phyloP scores from a whole-genome alignment of 2,797 vertebrate genomes.

The Prionace glauca region DNA sequence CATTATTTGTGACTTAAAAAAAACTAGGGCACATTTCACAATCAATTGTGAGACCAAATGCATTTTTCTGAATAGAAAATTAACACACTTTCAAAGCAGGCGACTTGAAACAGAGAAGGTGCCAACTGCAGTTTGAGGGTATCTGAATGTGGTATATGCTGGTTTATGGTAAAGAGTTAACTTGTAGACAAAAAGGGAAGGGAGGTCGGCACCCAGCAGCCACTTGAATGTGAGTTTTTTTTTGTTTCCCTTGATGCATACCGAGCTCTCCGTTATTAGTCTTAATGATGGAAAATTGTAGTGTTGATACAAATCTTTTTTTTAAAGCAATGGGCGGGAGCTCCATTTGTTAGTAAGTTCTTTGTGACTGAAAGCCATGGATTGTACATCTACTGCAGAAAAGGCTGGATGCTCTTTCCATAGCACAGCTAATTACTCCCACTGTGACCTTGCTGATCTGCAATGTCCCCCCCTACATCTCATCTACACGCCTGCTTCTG shows the following conservation, averaged over 20 bases:
- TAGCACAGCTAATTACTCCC: conserved; percentile 99
- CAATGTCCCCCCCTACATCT: conserved; percentile 96
- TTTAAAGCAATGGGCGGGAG: conserved; percentile 99
- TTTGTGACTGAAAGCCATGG: conserved; percentile 99
- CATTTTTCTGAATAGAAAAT: conserved; percentile 83
- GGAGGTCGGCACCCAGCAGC: conserved; percentile 99
- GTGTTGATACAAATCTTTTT: conserved; percentile 99
- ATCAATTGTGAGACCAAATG: conserved; percentile 77
- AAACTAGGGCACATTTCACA: conserved; percentile 2
- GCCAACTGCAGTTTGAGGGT: conserved; percentile 88
- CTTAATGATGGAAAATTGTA: conserved; percentile 99
- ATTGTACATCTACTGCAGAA: conserved; percentile 98
- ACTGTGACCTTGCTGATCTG: conserved; percentile 99
- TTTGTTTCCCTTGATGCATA: conserved; percentile 94
- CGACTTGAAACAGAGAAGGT: conserved; percentile 70
- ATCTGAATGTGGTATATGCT: conserved; percentile 72
- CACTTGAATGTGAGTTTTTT: conserved; percentile 98
- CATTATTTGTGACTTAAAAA: conserved; percentile 1
- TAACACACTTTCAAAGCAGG: conserved; percentile 90
- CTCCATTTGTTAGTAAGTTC: conserved; percentile 99
- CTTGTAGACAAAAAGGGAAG: conserved; percentile 97
- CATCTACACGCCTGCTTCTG: conserved; percentile 95
- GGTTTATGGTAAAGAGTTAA: conserved; percentile 91
- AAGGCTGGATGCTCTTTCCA: conserved; percentile 99
- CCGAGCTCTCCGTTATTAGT: conserved; percentile 99